phyloP scores from a whole-genome alignment of 1,140 invertebrate species.

The Agrypnia vestita region DNA sequence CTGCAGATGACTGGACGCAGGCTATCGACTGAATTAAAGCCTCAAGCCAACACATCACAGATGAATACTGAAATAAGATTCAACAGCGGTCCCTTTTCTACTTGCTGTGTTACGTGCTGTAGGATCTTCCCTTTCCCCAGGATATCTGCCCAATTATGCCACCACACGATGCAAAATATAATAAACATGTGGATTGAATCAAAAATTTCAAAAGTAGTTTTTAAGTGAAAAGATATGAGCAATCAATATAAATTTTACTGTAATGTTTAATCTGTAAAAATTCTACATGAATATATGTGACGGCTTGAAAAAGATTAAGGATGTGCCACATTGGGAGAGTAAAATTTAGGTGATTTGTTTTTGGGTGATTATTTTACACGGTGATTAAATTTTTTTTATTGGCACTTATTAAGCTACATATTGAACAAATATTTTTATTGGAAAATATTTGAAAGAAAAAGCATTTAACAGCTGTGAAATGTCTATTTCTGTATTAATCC shows the following conservation, averaged over 20 bases:
- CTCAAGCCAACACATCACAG: slow-evolving; percentile 4
- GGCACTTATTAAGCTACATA: too few relatives aligned
- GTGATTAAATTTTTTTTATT: too few relatives aligned
- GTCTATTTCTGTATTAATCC: too few relatives aligned
- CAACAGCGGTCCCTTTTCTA: neutral
- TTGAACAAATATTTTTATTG: too few relatives aligned
- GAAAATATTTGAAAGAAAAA: too few relatives aligned
- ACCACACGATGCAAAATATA: neutral
- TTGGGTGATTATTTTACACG: too few relatives aligned
- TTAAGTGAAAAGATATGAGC: slow-evolving; percentile 1
- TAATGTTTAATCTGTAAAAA: neutral
- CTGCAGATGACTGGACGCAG: neutral
- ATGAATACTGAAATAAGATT: too few relatives aligned
- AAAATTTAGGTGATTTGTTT: too few relatives aligned
- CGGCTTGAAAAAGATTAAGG: too few relatives aligned
- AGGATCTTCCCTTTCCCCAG: neutral
- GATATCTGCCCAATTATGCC: neutral
- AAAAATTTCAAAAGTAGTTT: neutral
- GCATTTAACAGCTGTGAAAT: too few relatives aligned
- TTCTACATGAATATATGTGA: too few relatives aligned
- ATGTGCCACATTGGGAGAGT: too few relatives aligned
- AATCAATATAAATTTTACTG: neutral
- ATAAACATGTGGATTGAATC: neutral
- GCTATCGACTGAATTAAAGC: slow-evolving; percentile 18
- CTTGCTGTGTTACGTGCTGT: neutral